A percentile compares a stretch with the other conserved stretches of the same genome.
Conservation (phyloP, 2,888 invertebrate species). For the Gymnocheta viridis region DNA sequence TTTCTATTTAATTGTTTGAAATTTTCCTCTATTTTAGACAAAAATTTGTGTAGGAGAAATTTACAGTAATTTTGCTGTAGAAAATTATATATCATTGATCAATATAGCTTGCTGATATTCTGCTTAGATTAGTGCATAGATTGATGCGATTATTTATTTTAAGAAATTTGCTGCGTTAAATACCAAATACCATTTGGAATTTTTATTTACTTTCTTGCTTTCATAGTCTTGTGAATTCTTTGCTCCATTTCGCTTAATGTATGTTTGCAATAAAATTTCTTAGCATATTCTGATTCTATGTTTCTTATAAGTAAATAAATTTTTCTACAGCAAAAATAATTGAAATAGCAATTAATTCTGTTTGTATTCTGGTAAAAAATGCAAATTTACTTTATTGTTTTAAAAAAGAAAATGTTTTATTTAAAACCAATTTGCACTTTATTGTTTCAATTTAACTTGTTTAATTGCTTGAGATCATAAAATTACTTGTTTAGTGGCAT, state of each 20-base stretch:
- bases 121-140: too few relatives aligned
- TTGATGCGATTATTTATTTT: not conserved
- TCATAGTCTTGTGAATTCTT: constrained; percentile 37
- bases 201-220: constrained; percentile 8
- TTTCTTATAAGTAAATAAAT: constrained; percentile 17
- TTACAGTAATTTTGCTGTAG: too few relatives aligned
- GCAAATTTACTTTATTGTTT: constrained; percentile 19
- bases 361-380: constrained; percentile 25
- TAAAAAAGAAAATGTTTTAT: not conserved
- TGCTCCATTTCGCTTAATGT: constrained; percentile 27
- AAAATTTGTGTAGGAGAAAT: too few relatives aligned
- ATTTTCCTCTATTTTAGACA: too few relatives aligned
- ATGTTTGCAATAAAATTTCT: constrained; percentile 4
- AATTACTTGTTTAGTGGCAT: not conserved
- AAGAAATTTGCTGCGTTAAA: not conserved
- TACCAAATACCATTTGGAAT: not conserved
- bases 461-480: not conserved
- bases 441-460: constrained; percentile 26
- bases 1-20: too few relatives aligned
- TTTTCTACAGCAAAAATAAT: constrained; percentile 34
- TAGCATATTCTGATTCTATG: constrained; percentile 15
- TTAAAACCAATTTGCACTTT: constrained; percentile 15
- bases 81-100: too few relatives aligned
- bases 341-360: constrained; percentile 58
- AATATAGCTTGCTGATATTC: too few relatives aligned